Evolutionary conservation across 2,888 invertebrate species (phyloP), one percentile per base, ranked within the genome.

Genomic region (Cataglyphis cursor): DNA sequence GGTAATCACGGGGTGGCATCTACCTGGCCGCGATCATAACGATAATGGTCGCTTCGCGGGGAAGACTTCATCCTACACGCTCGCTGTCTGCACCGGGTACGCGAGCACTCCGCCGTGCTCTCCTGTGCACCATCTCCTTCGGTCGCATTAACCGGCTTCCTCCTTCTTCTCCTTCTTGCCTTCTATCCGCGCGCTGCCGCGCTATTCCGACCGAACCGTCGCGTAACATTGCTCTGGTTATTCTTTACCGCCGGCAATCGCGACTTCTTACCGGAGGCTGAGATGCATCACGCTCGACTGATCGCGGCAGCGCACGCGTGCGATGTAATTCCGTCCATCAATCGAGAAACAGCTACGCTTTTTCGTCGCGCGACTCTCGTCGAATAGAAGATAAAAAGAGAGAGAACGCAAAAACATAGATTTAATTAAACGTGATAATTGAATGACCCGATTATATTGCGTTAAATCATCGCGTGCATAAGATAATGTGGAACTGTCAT

Each of bases 1-100:
- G 92, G 92, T 94, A 94, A 94, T 94, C 93, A 93, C 88, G 92
- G 91, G 92, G 91, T 93, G 92, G 93, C 92, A 94, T 93, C 93
- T 93, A 91, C 92, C 91, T 88, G 87, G 89, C 91, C 90, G 88
- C 91, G 92, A 93, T 93, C 92, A 92, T 91, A 93, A 93, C 90
- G 93, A 93, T 94, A 93, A 93, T 94, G 91, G 89, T 88, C 86
- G 88, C 90, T 91, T 91, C 89, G 87, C 89, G 88, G 81, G 90
- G 91, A 93, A 93, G 92, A 93, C 93, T 93, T 93, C 92, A 93
- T 93, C 91, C 89, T 89, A 88, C 89, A 87, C 88, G 81, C 80
- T 84, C 88, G 81, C 80, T 83, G 81, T 81, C 65, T 65, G 85
- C 54, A 51, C 62, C 64, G 75, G 66, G 68, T 88, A 88, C 87